Evolutionary conservation across 2,888 invertebrate genomes (phyloP).

Genomic region (Scotopteryx bipunctaria): DNA sequence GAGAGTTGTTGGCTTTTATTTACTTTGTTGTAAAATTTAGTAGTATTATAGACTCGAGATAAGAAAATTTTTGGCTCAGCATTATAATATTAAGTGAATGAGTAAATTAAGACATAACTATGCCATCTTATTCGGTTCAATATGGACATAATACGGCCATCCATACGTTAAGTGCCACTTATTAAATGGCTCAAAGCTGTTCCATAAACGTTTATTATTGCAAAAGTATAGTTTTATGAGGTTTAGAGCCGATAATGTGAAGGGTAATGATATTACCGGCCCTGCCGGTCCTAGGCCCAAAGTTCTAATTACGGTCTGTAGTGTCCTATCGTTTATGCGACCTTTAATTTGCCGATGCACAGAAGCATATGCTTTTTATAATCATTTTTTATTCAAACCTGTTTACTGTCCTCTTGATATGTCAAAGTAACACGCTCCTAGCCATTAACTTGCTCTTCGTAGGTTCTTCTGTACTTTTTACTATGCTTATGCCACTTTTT

Average conservation of each 20-base stretch:
- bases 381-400: slow-evolving; percentile 58
- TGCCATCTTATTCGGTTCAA: slow-evolving; percentile 38
- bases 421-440: slow-evolving; percentile 71
- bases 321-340: slow-evolving; percentile 60
- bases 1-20: no score
- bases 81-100: neutral
- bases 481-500: slow-evolving; percentile 48
- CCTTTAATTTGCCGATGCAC: slow-evolving; percentile 68
- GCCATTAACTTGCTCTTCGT: slow-evolving; percentile 66
- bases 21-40: no score
- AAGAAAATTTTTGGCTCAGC: neutral
- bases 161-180: slow-evolving; percentile 43
- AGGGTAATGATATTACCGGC: slow-evolving; percentile 52
- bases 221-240: slow-evolving; percentile 36
- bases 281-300: slow-evolving; percentile 44
- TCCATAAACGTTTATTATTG: slow-evolving; percentile 37
- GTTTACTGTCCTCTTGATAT: slow-evolving; percentile 74
- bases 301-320: slow-evolving; percentile 60
- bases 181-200: slow-evolving; percentile 47
- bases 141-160: slow-evolving; percentile 38
- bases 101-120: slow-evolving; percentile 19
- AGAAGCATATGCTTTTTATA: slow-evolving; percentile 40
- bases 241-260: slow-evolving; percentile 33
- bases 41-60: no score
- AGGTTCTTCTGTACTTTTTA: slow-evolving; percentile 56